Base-by-base conservation (phyloP, 2,113 vertebrate genomes). In the Cynocephalus volans region DNA sequence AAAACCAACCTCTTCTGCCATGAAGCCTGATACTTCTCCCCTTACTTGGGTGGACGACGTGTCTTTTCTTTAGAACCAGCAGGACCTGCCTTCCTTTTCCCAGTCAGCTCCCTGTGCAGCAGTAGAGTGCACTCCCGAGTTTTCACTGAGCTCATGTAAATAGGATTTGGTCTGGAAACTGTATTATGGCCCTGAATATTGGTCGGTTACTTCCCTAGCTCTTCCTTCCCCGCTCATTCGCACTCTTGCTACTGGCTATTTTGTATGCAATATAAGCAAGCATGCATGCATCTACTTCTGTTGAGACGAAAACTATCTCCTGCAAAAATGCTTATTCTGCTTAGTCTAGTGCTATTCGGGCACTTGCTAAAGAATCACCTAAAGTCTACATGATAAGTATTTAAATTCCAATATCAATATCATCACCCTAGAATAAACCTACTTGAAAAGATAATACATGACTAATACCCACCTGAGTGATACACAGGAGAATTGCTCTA, bases 281-380 rank as follows among this genome's bases (percentile, higher is more conserved):
- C 54, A 83, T 17, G 48, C 18, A 50, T 5, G 18, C 21, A 48
- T 33, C 45, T 77, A 11, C 48, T 64, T 67, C n/a, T 33, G 10
- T 23, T 48, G 8, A 65, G n/a, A 64, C 73, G 91, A 67, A 21
- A 88, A 54, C 8, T 50, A 36, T 41, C 28, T 60, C 11, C n/a
- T 31, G 52, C 33, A 81, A 67, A 87, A 91, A 62, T 12, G 10
- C 23, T 77, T 73, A 33, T 56, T 95, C 31, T 88, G 41, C 36
- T 89, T 77, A 76, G 41, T 10, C 50, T 62, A 81, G 54, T 62
- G 24, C 1, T 0, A 84, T 79, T 79, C 12, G 14, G 10, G 15
- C 28, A 80, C 48, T 93, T 93, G 65, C 2, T 45, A 65, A 95
- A 96, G 75, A 92, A 77, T 77, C 72, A 50, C 54, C 14, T 75